Percentiles rank a stretch among this genome's conserved stretches.
These are phyloP conservation scores for Gadopsis marmoratus DNA, from an alignment of 2,797 vertebrate species.

Conservation along the genomic window DNA sequence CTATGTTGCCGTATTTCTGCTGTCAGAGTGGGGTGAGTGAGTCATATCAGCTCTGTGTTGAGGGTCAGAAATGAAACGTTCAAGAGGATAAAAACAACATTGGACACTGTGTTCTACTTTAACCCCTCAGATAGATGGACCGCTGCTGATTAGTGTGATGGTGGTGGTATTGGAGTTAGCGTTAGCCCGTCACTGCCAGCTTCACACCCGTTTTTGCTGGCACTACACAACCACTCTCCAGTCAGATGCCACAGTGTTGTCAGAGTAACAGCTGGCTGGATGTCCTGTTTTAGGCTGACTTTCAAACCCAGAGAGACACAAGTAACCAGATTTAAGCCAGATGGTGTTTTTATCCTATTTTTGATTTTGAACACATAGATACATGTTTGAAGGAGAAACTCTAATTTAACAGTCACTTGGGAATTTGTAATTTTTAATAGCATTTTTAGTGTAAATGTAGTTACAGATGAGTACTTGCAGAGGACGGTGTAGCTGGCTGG, in stretches of 20 bases:
- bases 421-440: neutral
- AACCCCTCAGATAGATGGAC: conserved; percentile 11
- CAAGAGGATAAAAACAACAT: conserved; percentile 50
- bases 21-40: conserved; percentile 35
- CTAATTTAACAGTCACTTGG: conserved; percentile 29
- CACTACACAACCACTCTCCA: conserved; percentile 14
- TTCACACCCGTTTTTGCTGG: conserved; percentile 28
- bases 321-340: conserved; percentile 70
- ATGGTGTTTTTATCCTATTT: conserved; percentile 71
- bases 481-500: neutral
- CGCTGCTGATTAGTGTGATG: conserved; percentile 21
- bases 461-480: neutral
- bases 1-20: conserved; percentile 27
- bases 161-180: conserved; percentile 7
- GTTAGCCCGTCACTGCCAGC: conserved; percentile 30
- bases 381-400: conserved; percentile 40
- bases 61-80: conserved; percentile 47
- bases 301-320: conserved; percentile 68
- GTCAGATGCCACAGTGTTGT: conserved; percentile 55
- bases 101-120: conserved; percentile 22
- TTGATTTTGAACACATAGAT: conserved; percentile 27
- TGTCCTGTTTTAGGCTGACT: conserved; percentile 72
- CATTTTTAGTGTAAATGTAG: conserved; percentile 1
- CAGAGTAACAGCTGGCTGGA: conserved; percentile 74
- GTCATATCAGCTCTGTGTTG: conserved; percentile 27